phyloP scores from a whole-genome alignment of 2,797 vertebrate species.

The Epinephelus coioides region DNA sequence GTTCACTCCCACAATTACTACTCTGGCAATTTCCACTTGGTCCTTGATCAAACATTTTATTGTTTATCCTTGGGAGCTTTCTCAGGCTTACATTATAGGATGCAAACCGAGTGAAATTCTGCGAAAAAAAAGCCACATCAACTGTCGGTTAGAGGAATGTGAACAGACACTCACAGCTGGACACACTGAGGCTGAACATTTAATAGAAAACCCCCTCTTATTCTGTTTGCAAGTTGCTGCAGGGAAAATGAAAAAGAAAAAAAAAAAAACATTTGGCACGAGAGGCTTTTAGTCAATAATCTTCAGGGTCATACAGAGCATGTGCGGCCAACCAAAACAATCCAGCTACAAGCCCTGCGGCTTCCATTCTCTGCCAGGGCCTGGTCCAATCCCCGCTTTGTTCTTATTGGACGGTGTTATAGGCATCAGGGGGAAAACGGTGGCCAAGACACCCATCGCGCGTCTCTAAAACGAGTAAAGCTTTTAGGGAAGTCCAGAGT shows the following conservation, averaged over 20 bases:
- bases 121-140: slow-evolving; percentile 61
- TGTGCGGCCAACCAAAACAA: slow-evolving; percentile 76
- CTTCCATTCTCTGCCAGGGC: slow-evolving; percentile 47
- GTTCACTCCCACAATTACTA: slow-evolving; percentile 62
- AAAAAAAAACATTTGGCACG: slow-evolving; percentile 48
- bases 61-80: slow-evolving; percentile 63
- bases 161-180: slow-evolving; percentile 55
- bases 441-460: slow-evolving; percentile 63
- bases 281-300: slow-evolving; percentile 64
- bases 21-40: slow-evolving; percentile 64
- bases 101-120: slow-evolving; percentile 44
- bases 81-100: slow-evolving; percentile 61
- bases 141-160: slow-evolving; percentile 43
- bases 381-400: slow-evolving; percentile 51
- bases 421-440: slow-evolving; percentile 41
- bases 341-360: slow-evolving; percentile 54
- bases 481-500: slow-evolving; percentile 44
- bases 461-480: slow-evolving; percentile 59
- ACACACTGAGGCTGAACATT: slow-evolving; percentile 42
- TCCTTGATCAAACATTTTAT: slow-evolving; percentile 65
- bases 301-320: slow-evolving; percentile 69
- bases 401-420: slow-evolving; percentile 54
- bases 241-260: slow-evolving; percentile 38
- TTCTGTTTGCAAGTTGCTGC: slow-evolving; percentile 58
- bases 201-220: slow-evolving; percentile 35